Conservation (phyloP, 2,797 vertebrate genomes). For the Myripristis murdjan region DNA sequence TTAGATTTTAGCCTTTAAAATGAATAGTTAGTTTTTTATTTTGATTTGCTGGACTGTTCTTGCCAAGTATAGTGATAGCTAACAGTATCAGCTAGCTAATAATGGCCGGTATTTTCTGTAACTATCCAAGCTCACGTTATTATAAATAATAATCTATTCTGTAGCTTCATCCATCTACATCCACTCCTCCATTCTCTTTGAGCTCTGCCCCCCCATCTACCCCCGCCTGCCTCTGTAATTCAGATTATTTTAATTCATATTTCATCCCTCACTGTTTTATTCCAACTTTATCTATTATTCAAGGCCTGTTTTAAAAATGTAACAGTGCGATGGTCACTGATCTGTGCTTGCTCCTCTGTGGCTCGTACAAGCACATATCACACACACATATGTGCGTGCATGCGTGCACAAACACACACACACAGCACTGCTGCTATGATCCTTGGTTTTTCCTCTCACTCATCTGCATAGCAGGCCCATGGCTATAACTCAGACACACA, state of each 20-base stretch:
- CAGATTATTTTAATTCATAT: conserved; percentile 76
- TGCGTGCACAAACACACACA: conserved; percentile 17
- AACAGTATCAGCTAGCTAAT: conserved; percentile 17
- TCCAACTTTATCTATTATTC: conserved; percentile 77
- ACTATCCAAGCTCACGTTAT: neutral
- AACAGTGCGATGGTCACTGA: conserved; percentile 73
- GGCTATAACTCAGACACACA: neutral
- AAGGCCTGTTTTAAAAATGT: conserved; percentile 72
- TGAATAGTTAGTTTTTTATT: too few relatives aligned
- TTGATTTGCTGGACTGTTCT: too few relatives aligned
- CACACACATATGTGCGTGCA: conserved; percentile 1
- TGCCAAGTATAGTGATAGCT: conserved; percentile 33
- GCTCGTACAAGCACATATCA: conserved; percentile 14
- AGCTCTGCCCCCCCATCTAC: conserved; percentile 21
- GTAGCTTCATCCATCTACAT: conserved; percentile 45
- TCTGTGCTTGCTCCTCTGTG: conserved; percentile 39
- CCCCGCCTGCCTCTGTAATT: conserved; percentile 50
- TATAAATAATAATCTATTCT: conserved; percentile 41
- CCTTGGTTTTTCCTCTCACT: neutral
- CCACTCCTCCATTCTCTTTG: conserved; percentile 59
- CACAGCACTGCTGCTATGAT: neutral
- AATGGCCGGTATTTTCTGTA: conserved; percentile 9
- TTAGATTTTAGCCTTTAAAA: too few relatives aligned
- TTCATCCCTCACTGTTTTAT: conserved; percentile 72
- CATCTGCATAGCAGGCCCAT: neutral